Base-by-base conservation (phyloP, 2,888 invertebrate species). In the Lithodes maja region DNA sequence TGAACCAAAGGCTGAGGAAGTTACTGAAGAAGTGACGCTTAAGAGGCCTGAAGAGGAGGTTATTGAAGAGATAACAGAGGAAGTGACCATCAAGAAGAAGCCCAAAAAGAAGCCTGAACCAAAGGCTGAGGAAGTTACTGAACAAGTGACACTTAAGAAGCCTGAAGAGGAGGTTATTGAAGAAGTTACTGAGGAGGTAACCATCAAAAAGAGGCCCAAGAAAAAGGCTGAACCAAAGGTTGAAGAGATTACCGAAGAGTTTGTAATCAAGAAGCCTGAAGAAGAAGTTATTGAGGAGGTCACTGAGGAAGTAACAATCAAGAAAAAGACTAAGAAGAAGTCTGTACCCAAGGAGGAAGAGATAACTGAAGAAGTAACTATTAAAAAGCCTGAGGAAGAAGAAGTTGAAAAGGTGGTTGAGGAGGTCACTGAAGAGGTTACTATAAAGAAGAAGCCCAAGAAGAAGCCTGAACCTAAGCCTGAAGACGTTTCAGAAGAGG, bases 381-480 rank as follows among this genome's bases (percentile, higher is more conserved):
- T 52, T 5, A 81, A 81, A n/a, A 87, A 87, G n/a, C 86, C 83
- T 55, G 93, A 94, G 0, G 94, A 93, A 92, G 91, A 91, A 69
- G 89, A 92, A 55, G 86, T 93, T 90, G 2, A 92, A 92, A 17
- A 93, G 93, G 1, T 93, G n/a, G 50, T 52, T 77, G 77, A 77
- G 5, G 77, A 77, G n/a, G 52, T 77, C 50, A 77, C 77, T 77
- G 77, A 93, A 90, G 92, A 93, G 5, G 93, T 94, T 90, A 95
- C 95, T 80, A 95, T 96, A 93, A 95, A 96, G 93, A 94, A 97
- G 52, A 97, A 96, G 0, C 95, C 97, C 17, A 95, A 96, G 93
- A 94, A 97, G 50, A 97, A 96, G 0, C 95, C 97, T 33, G 96
- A 96, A 93, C 96, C 96, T 93, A 94, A 96, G 68, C 71, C 77